Conservation (phyloP, 2,113 vertebrate species). For the Psittacus erithacus region DNA sequence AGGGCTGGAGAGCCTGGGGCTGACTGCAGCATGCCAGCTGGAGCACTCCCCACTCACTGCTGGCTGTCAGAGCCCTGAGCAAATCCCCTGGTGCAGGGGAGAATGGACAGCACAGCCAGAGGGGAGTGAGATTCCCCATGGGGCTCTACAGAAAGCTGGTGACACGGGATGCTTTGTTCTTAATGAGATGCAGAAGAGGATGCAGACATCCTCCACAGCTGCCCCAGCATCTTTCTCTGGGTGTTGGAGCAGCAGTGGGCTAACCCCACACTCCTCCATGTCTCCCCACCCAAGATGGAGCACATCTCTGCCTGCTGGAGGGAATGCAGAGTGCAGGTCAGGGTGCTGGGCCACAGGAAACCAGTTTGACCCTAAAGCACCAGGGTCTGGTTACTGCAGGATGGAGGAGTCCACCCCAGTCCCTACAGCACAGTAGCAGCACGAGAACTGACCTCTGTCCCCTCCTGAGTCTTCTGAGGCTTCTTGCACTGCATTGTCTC, state of each 20-base stretch:
- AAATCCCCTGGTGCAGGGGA: not conserved
- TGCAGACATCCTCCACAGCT: not conserved
- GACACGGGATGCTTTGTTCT: not conserved
- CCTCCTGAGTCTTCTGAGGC: not conserved
- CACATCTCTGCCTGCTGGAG: fast-evolving
- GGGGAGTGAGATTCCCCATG: fast-evolving
- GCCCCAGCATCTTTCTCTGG: not conserved
- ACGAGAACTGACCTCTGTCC: not conserved
- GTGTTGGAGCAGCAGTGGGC: not conserved
- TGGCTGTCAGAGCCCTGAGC: not conserved
- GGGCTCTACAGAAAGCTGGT: not conserved
- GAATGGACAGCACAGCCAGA: not conserved
- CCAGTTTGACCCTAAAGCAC: not conserved
- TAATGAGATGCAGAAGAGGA: conserved; percentile 26
- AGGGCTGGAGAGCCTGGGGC: not conserved
- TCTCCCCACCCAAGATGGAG: fast-evolving
- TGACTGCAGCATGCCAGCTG: not conserved
- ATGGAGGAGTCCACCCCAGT: not conserved
- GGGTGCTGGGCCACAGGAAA: not conserved
- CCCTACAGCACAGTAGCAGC: not conserved
- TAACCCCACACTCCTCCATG: fast-evolving
- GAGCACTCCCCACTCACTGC: not conserved
- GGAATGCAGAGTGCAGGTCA: fast-evolving
- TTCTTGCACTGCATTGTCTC: not conserved
- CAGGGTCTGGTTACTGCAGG: not conserved